These are phyloP conservation scores for Arrhopalites spinosus DNA, from an alignment of 2,888 invertebrate species.

Conservation along the genomic window DNA sequence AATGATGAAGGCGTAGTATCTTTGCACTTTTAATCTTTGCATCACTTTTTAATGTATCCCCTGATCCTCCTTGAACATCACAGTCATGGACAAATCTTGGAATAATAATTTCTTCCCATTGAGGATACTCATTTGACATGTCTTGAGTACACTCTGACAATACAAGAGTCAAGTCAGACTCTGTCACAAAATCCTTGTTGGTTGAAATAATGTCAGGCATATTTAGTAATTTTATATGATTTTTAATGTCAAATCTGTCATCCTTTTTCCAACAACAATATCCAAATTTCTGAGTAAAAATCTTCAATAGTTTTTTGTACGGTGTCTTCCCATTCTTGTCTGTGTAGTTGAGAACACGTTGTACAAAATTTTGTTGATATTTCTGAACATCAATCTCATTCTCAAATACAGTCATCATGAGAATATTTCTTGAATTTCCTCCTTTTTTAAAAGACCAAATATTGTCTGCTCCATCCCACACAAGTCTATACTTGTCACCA, in stretches of 20 bases:
- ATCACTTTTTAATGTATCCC: constrained; percentile 1
- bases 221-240: constrained; percentile 38
- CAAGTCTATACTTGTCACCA: constrained; percentile 31
- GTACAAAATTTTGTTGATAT: constrained; percentile 38
- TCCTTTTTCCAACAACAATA: constrained; percentile 46
- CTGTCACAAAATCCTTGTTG: constrained; percentile 31
- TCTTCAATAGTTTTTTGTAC: constrained; percentile 44
- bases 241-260: constrained; percentile 44
- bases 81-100: constrained; percentile 40
- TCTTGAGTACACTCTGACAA: constrained; percentile 41
- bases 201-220: neutral
- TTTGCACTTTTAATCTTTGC: constrained; percentile 29
- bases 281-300: constrained; percentile 41
- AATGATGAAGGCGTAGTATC: constrained; percentile 49
- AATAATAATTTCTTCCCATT: constrained; percentile 53
- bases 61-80: neutral
- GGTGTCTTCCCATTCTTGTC: constrained; percentile 40
- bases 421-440: constrained; percentile 44
- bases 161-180: constrained; percentile 38
- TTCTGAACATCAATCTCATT: constrained; percentile 34
- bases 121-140: constrained; percentile 47
- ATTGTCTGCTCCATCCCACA: constrained; percentile 44
- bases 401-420: constrained; percentile 38
- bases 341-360: constrained; percentile 40
- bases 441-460: constrained; percentile 48